Base-by-base conservation (phyloP, 2,888 invertebrate genomes). In the Patella caerulea region DNA sequence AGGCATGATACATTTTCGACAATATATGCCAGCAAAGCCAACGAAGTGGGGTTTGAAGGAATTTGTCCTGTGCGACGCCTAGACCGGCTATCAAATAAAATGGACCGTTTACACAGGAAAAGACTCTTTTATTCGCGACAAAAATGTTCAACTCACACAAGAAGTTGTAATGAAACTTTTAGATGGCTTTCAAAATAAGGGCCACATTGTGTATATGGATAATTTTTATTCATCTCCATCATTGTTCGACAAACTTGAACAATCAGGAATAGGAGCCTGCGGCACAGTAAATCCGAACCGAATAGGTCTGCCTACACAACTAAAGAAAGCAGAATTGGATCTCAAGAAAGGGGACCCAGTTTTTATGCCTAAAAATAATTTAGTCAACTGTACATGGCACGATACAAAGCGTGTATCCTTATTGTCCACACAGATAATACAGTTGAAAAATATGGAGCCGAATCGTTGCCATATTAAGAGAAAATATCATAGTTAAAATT, bases 371-470 rank as follows among this genome's bases (percentile, higher is more conserved):
- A 2, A 34, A 12, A 55, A 73, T 0, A 72, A 83, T 75, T 54
- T 82, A 17, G 74, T 84, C 1, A 71, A 83, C 2, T 82, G 83
- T 77, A 79, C 79, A 14, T 82, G 82, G 84, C 79, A 80, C 24
- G 83, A 84, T 56, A 81, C 80, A 29, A 84, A 83, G 54, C 77
- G 82, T 17, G 81, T 81, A 7, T 15, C 19, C 54, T 52, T 79
- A 29, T 55, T 79, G 15, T 72, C 55, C 77, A 79, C 54, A 72
- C 53, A 19, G 70, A 77, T 59, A 69, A 72, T 12, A 75, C 74
- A 19, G n/a, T 56, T 54, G 72, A 71, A 24, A 75, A 73, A 29
- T 29, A 3, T 3, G 29, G 29, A 29, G 29, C 3, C 29, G 29
- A 29, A 29, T 29, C 2, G 29, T 29, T 29, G 29, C 29, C 2